phyloP scores from a whole-genome alignment of 53 echinoderm and acorn worm species.

The Astropecten irregularis region DNA sequence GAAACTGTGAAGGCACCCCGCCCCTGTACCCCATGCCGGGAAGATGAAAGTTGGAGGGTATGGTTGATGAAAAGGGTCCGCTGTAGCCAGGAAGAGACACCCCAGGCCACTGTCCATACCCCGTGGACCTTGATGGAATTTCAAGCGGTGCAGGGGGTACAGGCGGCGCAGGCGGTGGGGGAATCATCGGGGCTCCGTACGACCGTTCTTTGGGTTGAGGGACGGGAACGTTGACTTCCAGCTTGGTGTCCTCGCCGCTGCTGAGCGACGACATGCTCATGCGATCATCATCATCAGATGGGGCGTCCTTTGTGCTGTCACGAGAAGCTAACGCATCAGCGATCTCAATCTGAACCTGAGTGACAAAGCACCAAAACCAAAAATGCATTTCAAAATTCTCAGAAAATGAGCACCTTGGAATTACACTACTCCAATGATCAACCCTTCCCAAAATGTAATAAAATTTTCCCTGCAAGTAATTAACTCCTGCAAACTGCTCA shows the following conservation, averaged over 20 bases:
- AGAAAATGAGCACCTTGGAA: too few relatives aligned
- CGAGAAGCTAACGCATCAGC: conserved; percentile 26
- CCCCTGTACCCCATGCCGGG: conserved; percentile 5
- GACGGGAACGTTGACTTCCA: conserved; percentile 57
- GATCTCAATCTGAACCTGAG: conserved; percentile 36
- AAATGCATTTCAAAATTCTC: background rate
- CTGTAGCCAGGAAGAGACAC: conserved; percentile 49
- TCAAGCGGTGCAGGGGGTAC: background rate
- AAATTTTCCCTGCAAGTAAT: too few relatives aligned
- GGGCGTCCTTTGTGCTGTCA: background rate
- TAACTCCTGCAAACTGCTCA: too few relatives aligned
- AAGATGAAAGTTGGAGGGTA: conserved; percentile 3
- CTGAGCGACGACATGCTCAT: conserved; percentile 96
- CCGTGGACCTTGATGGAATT: too few relatives aligned
- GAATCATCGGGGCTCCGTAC: background rate
- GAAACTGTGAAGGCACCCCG: background rate
- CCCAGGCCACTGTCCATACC: conserved; percentile 2
- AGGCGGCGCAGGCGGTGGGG: background rate
- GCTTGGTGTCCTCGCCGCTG: conserved; percentile 68
- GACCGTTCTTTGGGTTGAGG: conserved; percentile 29
- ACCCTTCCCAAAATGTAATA: too few relatives aligned
- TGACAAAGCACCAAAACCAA: too few relatives aligned
- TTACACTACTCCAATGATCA: too few relatives aligned
- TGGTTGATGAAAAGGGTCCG: conserved; percentile 8
- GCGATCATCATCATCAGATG: conserved; percentile 63